Evolutionary conservation across 2,113 vertebrate species (phyloP).

Genomic region (Clinocottus analis): DNA sequence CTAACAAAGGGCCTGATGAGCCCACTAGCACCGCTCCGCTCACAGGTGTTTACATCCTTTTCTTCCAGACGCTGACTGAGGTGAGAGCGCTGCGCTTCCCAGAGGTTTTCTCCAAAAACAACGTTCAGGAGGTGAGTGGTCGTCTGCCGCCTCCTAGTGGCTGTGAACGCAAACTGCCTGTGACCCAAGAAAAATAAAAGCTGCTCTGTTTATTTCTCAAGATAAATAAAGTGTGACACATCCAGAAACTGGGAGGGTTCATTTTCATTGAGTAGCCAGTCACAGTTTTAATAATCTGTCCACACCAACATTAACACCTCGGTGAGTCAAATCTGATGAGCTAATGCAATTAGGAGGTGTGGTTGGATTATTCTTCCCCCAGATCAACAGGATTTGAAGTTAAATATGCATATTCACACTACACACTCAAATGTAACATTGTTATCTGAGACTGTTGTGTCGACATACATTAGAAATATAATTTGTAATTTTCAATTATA

Average conservation of each 20-base stretch:
- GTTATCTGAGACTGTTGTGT: neutral
- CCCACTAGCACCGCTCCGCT: slow-evolving; percentile 30
- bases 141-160: slow-evolving; percentile 62
- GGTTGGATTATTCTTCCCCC: neutral
- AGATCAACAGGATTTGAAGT: neutral
- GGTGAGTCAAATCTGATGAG: neutral
- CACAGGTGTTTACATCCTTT: slow-evolving; percentile 66
- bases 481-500: neutral
- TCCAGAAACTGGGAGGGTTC: neutral
- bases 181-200: neutral
- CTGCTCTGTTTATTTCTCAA: neutral
- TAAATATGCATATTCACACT: neutral
- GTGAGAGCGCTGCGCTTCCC: slow-evolving; percentile 92
- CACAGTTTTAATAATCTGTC: slow-evolving; percentile 1
- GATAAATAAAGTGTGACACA: neutral
- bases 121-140: slow-evolving; percentile 89
- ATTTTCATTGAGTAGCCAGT: neutral
- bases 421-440: neutral
- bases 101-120: slow-evolving; percentile 89
- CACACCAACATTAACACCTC: neutral
- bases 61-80: slow-evolving; percentile 91
- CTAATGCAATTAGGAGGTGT: slow-evolving; percentile 3
- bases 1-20: slow-evolving; percentile 57
- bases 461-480: neutral
- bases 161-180: neutral